Conservation (phyloP, 2,113 vertebrate species). For the Pterophyllum scalare region DNA sequence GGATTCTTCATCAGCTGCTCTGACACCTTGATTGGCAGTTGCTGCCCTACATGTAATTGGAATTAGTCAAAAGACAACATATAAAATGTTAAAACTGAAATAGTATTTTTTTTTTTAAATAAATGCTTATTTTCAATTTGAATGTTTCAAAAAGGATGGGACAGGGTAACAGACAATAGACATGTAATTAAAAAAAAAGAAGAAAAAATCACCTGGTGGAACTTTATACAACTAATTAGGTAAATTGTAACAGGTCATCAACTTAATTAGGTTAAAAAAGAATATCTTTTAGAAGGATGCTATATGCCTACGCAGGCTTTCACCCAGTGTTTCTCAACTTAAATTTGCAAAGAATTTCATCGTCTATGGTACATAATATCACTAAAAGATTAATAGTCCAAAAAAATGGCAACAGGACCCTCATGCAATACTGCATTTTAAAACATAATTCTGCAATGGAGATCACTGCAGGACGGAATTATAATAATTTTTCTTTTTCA, state of each 20-base stretch:
- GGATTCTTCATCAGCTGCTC: constrained; percentile 54
- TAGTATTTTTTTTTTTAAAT: background rate
- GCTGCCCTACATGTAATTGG: constrained; percentile 18
- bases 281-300: background rate
- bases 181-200: no score
- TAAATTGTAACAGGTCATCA: background rate
- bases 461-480: background rate
- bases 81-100: background rate
- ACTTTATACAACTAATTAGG: background rate
- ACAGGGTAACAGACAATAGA: rapidly evolving
- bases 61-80: no score
- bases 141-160: background rate
- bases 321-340: background rate
- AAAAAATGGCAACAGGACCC: background rate
- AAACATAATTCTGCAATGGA: background rate
- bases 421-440: background rate
- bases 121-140: background rate
- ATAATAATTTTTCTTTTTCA: background rate
- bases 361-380: background rate
- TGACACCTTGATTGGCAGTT: constrained; percentile 65
- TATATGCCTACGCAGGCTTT: background rate
- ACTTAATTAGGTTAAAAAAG: background rate
- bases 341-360: constrained; percentile 12
- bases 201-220: background rate
- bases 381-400: constrained; percentile 7